Base-by-base conservation (phyloP, 2,113 vertebrate genomes). In the Eonycteris spelaea region DNA sequence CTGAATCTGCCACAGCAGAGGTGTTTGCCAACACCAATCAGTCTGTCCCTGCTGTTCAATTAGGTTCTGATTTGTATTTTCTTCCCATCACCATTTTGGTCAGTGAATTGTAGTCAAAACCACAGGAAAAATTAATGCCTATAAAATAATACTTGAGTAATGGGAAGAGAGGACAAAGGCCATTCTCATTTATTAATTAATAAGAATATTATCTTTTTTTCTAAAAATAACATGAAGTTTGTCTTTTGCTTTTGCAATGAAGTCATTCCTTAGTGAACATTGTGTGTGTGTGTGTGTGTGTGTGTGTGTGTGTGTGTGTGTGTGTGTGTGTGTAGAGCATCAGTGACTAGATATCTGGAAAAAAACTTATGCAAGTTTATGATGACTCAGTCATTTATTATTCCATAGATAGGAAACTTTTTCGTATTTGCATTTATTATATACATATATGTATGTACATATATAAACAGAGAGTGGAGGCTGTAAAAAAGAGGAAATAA, bases 81-180 rank as follows among this genome's bases (percentile, higher is more conserved):
- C 40, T 55, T 84, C 75, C 83, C 11, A 85, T 75, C 67, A 53
- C 33, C 82, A 63, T 85, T 90, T 95, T 91, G 90, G 70, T 94
- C 82, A 84, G 30, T 61, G 8, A 85, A 82, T 78, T 96, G 21
- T 57, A 86, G 43, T 90, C 71, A 75, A 24, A n/a, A 74, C 61
- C 45, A 33, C 24, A 75, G 84, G 92, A 90, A 59, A 87, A 93
- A 95, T 74, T 88, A 94, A 91, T 93, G 82, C 74, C 68, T 94
- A 40, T 74, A 63, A 91, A 93, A 95, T 87, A 71, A 84, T 94
- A 51, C 38, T 86, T 96, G 91, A 91, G 30, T 78, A 85, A 90
- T 53, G 65, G 38, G 40, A 88, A 71, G 15, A n/a, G 33, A 92
- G 68, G 57, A 13, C 71, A 87, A 79, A 63, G 30, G 35, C 24